Evolutionary conservation across 2,113 vertebrate genomes (phyloP).

Genomic region (Lathamus discolor): DNA sequence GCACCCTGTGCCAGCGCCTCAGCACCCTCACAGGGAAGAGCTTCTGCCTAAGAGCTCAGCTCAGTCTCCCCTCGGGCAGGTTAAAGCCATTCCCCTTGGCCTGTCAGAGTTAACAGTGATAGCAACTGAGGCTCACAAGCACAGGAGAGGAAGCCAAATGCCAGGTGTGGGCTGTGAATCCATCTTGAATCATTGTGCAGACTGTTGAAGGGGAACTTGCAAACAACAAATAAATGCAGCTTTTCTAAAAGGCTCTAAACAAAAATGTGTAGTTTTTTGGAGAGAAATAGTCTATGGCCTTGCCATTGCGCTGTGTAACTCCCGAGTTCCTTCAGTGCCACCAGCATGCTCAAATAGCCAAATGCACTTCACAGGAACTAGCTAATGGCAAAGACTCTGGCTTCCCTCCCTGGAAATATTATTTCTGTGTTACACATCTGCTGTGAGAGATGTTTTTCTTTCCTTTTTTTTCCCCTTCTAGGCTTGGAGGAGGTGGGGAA

Average conservation of each 20-base stretch:
- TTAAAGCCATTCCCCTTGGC: not conserved
- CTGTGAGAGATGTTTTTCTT: not conserved
- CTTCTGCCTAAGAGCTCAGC: not conserved
- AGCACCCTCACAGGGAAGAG: not conserved
- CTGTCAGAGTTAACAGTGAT: not conserved
- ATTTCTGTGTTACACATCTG: not conserved
- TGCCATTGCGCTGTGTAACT: not conserved
- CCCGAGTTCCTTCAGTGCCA: not conserved
- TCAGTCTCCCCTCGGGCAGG: not conserved
- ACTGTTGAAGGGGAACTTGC: not conserved
- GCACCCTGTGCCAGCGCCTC: too few species aligned
- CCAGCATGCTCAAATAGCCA: not conserved
- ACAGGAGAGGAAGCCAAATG: not conserved
- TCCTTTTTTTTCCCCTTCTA: accelerated
- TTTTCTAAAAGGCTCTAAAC: not conserved
- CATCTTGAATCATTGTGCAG: not conserved
- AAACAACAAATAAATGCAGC: slow-evolving; percentile 6
- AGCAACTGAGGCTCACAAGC: not conserved
- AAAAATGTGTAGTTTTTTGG: not conserved
- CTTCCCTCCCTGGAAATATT: not conserved
- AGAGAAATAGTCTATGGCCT: not conserved
- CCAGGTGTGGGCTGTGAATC: slow-evolving; percentile 2
- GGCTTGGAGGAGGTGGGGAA: not conserved
- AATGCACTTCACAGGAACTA: accelerated
- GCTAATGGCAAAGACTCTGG: not conserved